Evolutionary conservation across 2,888 invertebrate species (phyloP).

Genomic region (Malthinus flaveolus): DNA sequence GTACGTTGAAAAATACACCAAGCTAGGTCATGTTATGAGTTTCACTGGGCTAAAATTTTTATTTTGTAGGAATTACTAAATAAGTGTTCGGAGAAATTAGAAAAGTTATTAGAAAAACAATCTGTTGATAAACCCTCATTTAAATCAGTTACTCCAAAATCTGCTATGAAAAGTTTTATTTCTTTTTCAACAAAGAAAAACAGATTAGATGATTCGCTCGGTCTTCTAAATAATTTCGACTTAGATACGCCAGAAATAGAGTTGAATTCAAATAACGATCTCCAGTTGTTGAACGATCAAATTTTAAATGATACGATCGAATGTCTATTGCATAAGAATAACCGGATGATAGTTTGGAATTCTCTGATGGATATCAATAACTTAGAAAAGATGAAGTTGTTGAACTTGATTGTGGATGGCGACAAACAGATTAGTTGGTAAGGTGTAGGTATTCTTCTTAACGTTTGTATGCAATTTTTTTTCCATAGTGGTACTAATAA

Average conservation of each 20-base stretch:
- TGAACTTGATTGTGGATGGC: neutral
- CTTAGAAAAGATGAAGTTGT: neutral
- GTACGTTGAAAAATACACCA: too few relatives aligned
- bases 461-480: constrained; percentile 1
- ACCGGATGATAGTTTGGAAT: constrained; percentile 9
- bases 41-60: too few relatives aligned
- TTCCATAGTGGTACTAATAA: neutral
- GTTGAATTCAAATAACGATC: neutral
- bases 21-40: too few relatives aligned
- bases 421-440: neutral
- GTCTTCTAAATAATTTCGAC: constrained; percentile 1
- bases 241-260: neutral
- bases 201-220: constrained; percentile 8
- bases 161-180: neutral
- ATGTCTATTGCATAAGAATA: constrained; percentile 6
- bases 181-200: neutral
- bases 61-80: constrained; percentile 23
- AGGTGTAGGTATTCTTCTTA: neutral
- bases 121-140: too few relatives aligned
- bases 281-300: neutral
- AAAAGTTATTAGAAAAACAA: constrained; percentile 12
- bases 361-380: constrained; percentile 1
- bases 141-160: neutral
- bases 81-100: constrained; percentile 24
- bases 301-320: neutral